phyloP scores from a whole-genome alignment of 2,113 vertebrate species.

The Cygnus buccinator region DNA sequence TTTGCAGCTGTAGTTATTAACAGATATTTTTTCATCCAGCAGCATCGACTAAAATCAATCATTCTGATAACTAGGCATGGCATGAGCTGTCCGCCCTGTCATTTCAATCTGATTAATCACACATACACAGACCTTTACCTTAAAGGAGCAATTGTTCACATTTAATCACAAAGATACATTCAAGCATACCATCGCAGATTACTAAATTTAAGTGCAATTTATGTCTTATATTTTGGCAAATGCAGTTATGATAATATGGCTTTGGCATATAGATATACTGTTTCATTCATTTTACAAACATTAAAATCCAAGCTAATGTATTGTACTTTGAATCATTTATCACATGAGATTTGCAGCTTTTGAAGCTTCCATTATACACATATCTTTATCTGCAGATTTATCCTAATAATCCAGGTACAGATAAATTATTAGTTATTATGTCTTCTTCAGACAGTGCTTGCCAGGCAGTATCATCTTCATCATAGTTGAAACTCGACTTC shows the following conservation, averaged over 20 bases:
- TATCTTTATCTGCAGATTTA: constrained; percentile 61
- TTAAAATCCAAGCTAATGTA: constrained; percentile 71
- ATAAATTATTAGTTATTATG: constrained; percentile 55
- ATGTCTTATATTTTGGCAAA: constrained; percentile 74
- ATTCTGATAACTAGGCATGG: constrained; percentile 83
- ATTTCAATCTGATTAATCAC: constrained; percentile 85
- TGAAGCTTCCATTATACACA: constrained; percentile 65
- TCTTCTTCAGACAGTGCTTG: constrained; percentile 38
- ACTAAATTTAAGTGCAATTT: constrained; percentile 78
- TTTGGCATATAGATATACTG: constrained; percentile 66
- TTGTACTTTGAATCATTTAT: constrained; percentile 67
- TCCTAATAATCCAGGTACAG: constrained; percentile 64
- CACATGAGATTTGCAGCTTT: constrained; percentile 49
- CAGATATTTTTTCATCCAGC: constrained; percentile 81
- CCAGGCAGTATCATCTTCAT: constrained; percentile 29
- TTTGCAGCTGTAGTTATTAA: constrained; percentile 81
- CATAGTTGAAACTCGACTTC: constrained; percentile 3
- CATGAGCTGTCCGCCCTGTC: constrained; percentile 80
- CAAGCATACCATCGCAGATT: constrained; percentile 73
- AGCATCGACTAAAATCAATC: constrained; percentile 82
- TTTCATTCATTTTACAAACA: constrained; percentile 72
- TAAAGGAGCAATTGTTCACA: constrained; percentile 84
- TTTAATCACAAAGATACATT: constrained; percentile 83
- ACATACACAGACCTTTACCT: constrained; percentile 82
- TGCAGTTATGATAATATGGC: constrained; percentile 70